Percentiles rank a stretch among this genome's conserved stretches.
Conservation (phyloP, 2,113 vertebrate species). For the Sinosuthora webbiana region DNA sequence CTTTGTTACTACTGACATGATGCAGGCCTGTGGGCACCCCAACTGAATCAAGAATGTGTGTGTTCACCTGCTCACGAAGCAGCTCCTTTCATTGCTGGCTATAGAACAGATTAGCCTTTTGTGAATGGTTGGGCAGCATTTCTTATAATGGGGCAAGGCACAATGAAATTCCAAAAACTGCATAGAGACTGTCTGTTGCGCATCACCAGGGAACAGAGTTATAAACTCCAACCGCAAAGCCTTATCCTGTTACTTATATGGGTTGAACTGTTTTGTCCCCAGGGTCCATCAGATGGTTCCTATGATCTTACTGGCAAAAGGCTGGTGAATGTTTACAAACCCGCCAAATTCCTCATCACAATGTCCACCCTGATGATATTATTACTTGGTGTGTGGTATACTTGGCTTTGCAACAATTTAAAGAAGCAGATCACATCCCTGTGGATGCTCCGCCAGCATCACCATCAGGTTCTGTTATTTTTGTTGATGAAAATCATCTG, state of each 20-base stretch:
- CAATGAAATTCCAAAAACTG: neutral
- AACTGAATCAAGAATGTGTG: neutral
- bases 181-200: neutral
- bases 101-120: neutral
- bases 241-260: neutral
- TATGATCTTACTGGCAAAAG: neutral
- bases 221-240: neutral
- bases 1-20: neutral
- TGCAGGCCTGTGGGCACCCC: neutral
- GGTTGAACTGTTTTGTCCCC: neutral
- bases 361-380: neutral
- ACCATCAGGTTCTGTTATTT: neutral
- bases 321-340: neutral
- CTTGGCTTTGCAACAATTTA: neutral
- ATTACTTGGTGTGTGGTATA: neutral
- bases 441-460: fast-evolving
- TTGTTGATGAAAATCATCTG: neutral
- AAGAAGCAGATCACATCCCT: fast-evolving
- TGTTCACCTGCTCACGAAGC: neutral
- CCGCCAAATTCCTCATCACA: fast-evolving
- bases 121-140: neutral
- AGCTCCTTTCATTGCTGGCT: neutral
- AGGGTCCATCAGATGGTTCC: neutral
- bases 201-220: neutral
- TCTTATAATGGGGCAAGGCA: neutral